Conservation (phyloP, 1,140 invertebrate genomes). For the Nephila pilipes region DNA sequence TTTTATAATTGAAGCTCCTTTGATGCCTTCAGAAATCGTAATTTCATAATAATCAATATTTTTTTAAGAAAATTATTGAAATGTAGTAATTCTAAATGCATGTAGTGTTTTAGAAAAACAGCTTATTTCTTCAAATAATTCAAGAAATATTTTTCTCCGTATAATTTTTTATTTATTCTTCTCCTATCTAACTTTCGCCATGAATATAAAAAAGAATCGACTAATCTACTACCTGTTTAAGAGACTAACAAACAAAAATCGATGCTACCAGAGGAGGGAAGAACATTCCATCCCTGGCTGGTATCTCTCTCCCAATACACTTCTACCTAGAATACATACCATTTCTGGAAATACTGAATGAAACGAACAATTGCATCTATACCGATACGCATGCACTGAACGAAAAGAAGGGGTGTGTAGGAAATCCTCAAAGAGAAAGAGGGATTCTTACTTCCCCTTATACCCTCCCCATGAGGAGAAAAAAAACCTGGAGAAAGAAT, state of each 20-base stretch:
- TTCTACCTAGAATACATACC: not conserved
- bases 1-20: no score
- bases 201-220: no score
- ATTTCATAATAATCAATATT: no score
- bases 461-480: not conserved
- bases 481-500: not conserved
- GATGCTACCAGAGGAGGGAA: not conserved
- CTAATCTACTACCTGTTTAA: not conserved
- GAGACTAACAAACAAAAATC: conserved; percentile 10
- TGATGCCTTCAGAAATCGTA: no score
- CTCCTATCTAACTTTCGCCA: no score
- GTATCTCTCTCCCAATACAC: not conserved
- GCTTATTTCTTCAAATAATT: no score
- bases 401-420: not conserved
- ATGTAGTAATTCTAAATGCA: no score
- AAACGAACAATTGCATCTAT: not conserved
- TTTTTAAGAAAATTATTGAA: no score
- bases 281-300: not conserved
- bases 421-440: not conserved
- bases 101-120: no score
- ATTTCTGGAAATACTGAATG: not conserved
- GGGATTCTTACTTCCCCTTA: not conserved
- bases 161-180: no score
- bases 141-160: no score
- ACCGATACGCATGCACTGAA: not conserved